phyloP scores from a whole-genome alignment of 2,888 invertebrate genomes.

The Xylophagus ater region DNA sequence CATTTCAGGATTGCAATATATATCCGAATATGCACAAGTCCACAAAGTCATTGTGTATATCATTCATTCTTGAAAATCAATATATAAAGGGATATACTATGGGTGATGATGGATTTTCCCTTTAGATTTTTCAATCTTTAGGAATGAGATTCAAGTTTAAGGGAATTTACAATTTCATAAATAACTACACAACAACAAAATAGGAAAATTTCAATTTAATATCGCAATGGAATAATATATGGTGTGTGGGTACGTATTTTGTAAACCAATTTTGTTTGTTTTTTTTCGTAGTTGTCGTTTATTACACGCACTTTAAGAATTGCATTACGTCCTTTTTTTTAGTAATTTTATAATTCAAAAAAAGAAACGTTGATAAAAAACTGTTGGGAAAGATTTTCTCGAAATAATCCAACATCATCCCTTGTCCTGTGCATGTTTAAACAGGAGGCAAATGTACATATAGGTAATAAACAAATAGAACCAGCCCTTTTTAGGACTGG shows the following conservation, averaged over 20 bases:
- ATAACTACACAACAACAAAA: slow-evolving; percentile 19
- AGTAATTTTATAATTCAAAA: background rate
- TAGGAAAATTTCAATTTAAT: slow-evolving; percentile 3
- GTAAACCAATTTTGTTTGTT: too few species aligned
- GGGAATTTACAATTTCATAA: slow-evolving; percentile 23
- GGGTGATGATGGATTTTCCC: too few species aligned
- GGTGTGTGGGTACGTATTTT: background rate
- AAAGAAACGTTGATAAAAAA: too few species aligned
- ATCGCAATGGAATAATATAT: background rate
- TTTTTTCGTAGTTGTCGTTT: slow-evolving; percentile 9
- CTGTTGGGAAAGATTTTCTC: background rate
- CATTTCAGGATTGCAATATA: too few species aligned
- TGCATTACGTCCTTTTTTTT: slow-evolving; percentile 3
- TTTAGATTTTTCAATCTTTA: background rate
- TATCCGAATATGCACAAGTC: too few species aligned
- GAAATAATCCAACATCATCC: slow-evolving; percentile 2
- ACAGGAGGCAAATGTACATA: too few species aligned
- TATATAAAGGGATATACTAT: too few species aligned
- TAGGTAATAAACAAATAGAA: too few species aligned
- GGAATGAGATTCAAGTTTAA: slow-evolving; percentile 13
- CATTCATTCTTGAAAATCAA: too few species aligned
- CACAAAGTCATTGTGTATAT: too few species aligned
- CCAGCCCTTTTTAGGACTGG: too few species aligned
- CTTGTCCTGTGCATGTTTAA: too few species aligned
- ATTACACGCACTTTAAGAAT: slow-evolving; percentile 12